phyloP scores from a whole-genome alignment of 2,888 invertebrate species.

The Agrotis exclamationis region DNA sequence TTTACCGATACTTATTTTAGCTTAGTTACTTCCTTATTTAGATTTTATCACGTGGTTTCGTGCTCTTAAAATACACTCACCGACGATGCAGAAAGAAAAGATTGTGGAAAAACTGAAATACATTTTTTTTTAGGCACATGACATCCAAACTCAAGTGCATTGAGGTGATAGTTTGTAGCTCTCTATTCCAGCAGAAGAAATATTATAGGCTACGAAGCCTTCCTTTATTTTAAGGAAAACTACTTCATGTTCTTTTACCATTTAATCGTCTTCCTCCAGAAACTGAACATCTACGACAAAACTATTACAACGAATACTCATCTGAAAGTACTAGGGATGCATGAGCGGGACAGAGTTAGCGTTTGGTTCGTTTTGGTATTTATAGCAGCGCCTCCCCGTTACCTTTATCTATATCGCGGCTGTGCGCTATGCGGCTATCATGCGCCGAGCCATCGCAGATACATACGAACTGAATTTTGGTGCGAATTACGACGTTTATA shows the following conservation, averaged over 20 bases:
- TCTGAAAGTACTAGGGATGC: slow-evolving; percentile 51
- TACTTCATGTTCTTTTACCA: not conserved
- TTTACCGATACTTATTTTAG: not conserved
- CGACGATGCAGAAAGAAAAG: too few species aligned
- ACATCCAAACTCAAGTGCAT: too few species aligned
- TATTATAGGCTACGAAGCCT: too few species aligned
- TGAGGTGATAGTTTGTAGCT: too few species aligned
- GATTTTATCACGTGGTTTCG: not conserved
- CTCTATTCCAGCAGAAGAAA: too few species aligned
- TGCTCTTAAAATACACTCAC: too few species aligned
- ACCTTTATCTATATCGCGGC: slow-evolving; percentile 85
- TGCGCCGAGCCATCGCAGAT: slow-evolving; percentile 78
- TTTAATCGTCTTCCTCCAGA: not conserved
- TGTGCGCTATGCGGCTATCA: slow-evolving; percentile 89
- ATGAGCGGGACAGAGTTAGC: slow-evolving; percentile 72
- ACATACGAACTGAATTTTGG: slow-evolving; percentile 73
- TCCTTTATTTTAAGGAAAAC: not conserved
- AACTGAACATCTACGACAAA: slow-evolving; percentile 29
- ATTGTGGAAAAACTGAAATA: too few species aligned
- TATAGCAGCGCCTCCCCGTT: slow-evolving; percentile 87
- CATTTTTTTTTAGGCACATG: too few species aligned
- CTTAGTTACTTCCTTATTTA: slow-evolving; percentile 5
- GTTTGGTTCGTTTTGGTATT: slow-evolving; percentile 71
- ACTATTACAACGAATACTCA: slow-evolving; percentile 21
- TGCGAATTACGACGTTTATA: slow-evolving; percentile 44